Base-by-base conservation (phyloP, 2,797 vertebrate genomes). In the Menidia menidia region DNA sequence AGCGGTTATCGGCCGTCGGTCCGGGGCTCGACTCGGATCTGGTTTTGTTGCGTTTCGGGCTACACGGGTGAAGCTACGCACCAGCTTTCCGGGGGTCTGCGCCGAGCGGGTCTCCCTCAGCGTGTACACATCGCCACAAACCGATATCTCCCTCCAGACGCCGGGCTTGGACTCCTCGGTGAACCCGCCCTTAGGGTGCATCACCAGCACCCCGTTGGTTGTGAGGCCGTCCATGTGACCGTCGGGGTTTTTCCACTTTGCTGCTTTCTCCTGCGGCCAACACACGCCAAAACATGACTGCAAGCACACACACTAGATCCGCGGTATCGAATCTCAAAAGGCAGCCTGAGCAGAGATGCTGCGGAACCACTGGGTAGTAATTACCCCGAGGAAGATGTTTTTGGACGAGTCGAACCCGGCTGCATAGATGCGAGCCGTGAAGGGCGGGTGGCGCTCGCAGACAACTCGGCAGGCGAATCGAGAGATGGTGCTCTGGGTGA, bases 381-480 rank as follows among this genome's bases (percentile, higher is more conserved):
- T 96, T 94, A 99, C 98, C 91, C 98, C 98, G n/a, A 99, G 97
- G 87, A 99, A 99, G 90, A 99, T 99, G 89, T 99, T 99, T 93
- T 97, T 99, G 66, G 98, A 99, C 0, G 98, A 97, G 92, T 99
- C 98, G n/a, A 99, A 99, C 39, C 98, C 98, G 2, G 98, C 98
- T 50, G 98, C 98, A 3, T 96, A 99, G 89, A 99, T 99, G 71
- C 97, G 95, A 16, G 97, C 98, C 0, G 96, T 99, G 83, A 93
- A 98, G 0, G 98, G 98, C 0, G 95, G 95, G 44, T 73, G 95
- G 7, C 98, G 94, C 85, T 99, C 97, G 14, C 98, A 99, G 78
- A 99, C 97, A 7, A 99, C 96, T 56, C 98, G 93, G 90, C 98
- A 99, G 4, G 98, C 98, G 32, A 99, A 99, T 48, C 98, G 95